phyloP scores from a whole-genome alignment of 2,888 invertebrate species.

The Serripes groenlandicus region DNA sequence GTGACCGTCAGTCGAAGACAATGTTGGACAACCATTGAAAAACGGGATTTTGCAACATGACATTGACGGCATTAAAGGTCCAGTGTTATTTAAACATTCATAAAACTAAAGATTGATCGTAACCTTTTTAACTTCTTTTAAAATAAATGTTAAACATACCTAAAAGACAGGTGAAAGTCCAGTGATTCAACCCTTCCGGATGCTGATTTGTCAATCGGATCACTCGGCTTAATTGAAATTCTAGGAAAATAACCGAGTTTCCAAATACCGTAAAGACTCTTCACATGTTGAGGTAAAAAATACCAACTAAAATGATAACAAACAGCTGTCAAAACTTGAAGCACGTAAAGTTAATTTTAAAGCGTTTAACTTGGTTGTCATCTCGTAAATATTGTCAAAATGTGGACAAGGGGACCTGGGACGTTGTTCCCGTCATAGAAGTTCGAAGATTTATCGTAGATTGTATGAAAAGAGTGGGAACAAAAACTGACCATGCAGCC shows the following conservation, averaged over 20 bases:
- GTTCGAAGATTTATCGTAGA: conserved; percentile 84
- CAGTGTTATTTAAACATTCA: no score
- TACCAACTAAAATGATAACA: not conserved
- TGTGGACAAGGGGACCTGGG: conserved; percentile 54
- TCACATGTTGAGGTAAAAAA: conserved; percentile 3
- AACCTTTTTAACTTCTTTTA: no score
- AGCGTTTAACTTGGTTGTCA: not conserved
- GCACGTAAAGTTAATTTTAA: not conserved
- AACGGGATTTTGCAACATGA: no score
- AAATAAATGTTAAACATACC: no score
- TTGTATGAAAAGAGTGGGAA: conserved; percentile 90
- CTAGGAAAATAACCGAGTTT: conserved; percentile 5
- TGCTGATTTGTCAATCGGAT: not conserved
- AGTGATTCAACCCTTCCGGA: no score
- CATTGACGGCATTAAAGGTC: no score
- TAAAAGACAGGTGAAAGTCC: no score
- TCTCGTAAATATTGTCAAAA: not conserved
- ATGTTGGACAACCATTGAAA: no score
- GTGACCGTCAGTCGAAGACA: no score
- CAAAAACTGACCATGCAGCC: conserved; percentile 89
- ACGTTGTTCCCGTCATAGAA: conserved; percentile 72
- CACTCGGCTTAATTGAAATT: not conserved
- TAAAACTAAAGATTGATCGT: no score
- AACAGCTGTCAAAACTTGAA: conserved; percentile 4
- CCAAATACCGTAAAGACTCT: not conserved